A percentile compares a stretch with the other conserved stretches of the same genome.
Evolutionary conservation across 2,888 invertebrate genomes (phyloP).

Genomic region (Barypeithes pellucidus): DNA sequence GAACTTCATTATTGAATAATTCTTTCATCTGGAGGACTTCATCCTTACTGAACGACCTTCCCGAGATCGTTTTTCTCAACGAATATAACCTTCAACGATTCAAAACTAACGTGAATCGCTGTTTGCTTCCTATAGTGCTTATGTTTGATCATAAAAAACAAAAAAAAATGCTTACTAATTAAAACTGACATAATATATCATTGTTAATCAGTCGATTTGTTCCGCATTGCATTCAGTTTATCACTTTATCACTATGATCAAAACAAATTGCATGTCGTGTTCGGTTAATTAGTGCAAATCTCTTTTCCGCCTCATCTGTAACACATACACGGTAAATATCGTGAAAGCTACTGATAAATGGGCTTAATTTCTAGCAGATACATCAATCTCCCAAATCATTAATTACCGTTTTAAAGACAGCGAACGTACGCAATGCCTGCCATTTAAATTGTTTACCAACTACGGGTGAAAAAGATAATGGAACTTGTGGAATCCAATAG

Average conservation of each 20-base stretch:
- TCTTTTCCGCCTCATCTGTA: constrained; percentile 19
- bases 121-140: no score
- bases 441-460: constrained; percentile 47
- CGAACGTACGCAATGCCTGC: constrained; percentile 35
- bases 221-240: constrained; percentile 1
- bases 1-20: no score
- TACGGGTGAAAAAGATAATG: constrained; percentile 24
- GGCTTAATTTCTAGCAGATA: constrained; percentile 56
- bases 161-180: no score
- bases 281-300: constrained; percentile 26
- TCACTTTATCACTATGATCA: constrained; percentile 10
- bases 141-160: no score
- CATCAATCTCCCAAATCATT: constrained; percentile 60
- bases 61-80: no score
- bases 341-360: constrained; percentile 57
- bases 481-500: constrained; percentile 5
- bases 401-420: constrained; percentile 55
- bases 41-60: no score
- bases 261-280: constrained; percentile 23
- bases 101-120: no score
- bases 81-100: no score
- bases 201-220: neutral
- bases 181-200: neutral
- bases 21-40: no score
- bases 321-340: constrained; percentile 42